phyloP scores from a whole-genome alignment of 2,797 vertebrate species.

The Uromys caudimaculatus region DNA sequence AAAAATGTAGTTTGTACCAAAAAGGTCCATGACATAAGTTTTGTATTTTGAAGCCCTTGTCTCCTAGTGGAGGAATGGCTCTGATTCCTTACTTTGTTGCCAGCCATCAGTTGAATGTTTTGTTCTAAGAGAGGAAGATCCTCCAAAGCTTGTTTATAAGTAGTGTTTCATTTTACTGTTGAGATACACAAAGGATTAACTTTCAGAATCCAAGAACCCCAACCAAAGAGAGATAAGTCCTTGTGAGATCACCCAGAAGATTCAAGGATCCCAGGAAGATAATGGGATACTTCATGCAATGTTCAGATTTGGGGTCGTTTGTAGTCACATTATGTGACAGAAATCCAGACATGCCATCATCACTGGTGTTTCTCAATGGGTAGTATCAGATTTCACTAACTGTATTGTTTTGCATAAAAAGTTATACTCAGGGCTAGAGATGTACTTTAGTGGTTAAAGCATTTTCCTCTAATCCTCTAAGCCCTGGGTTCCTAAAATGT shows the following conservation, averaged over 20 bases:
- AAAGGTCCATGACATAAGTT: rapidly evolving
- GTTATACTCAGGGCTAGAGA: background rate
- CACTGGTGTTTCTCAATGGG: background rate
- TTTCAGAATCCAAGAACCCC: background rate
- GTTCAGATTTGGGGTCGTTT: background rate
- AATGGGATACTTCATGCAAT: rapidly evolving
- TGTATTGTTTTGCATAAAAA: background rate
- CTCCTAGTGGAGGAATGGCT: background rate
- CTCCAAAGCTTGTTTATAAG: too few species aligned
- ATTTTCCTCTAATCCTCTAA: background rate
- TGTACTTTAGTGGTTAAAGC: background rate
- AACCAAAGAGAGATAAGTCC: background rate
- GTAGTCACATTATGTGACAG: background rate
- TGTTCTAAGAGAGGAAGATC: background rate
- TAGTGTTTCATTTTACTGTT: background rate
- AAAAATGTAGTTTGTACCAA: too few species aligned
- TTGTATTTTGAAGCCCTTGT: background rate
- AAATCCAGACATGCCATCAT: background rate
- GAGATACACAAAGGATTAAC: background rate
- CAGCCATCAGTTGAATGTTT: background rate
- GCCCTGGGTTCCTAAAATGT: background rate
- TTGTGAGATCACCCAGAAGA: background rate
- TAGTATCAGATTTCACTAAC: background rate
- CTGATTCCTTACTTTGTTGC: background rate
- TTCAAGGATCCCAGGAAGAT: background rate